Evolutionary conservation across 1,140 invertebrate species (phyloP), one percentile per base, ranked within the genome.

Genomic region (Bicyclus anynana): DNA sequence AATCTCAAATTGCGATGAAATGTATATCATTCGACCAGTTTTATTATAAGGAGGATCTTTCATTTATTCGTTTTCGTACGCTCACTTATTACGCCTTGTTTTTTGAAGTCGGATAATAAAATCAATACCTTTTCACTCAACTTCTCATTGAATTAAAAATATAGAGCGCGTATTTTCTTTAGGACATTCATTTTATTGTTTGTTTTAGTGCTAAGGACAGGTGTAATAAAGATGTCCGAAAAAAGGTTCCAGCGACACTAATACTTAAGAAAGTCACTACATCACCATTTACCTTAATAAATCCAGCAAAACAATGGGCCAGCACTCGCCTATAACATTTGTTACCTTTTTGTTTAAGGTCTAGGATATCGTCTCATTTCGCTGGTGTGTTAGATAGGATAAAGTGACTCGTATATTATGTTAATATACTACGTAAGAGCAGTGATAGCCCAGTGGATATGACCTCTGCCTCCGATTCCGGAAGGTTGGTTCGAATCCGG

Each of bases 311-410:
- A 40, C 37, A 40, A 40, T 40, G 37, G 37, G 14, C 37, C 12
- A 40, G 37, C 37, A 40, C 17, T 40, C 37, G 13, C 37, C 16
- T 40, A 40, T 40, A 40, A 40, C 37, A 40, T 40, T 40, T 40
- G 37, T 40, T 7, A 40, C 37, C 37, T 40, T 40, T 40, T 40
- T 40, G 29, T 12, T 23, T 23, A 4, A 2, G 29, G 10, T 12
- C 10, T 4, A 33, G 10, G 29, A 33, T 33, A 33, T 1, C n/a
- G 3, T 12, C 10, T 12, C 29, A 12, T 33, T 33, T 1, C n/a
- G 7, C 10, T 33, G 3, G 29, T 33, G 10, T 33, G 10, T 10
- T 12, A 33, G 9, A 33, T 10, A 33, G 12, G 29, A 33, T 12
- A 33, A 33, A 12, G 7, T 3, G 7, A 33, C 26, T 4, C 10